Conservation (phyloP, 1,140 invertebrate genomes). For the Sipha flava region DNA sequence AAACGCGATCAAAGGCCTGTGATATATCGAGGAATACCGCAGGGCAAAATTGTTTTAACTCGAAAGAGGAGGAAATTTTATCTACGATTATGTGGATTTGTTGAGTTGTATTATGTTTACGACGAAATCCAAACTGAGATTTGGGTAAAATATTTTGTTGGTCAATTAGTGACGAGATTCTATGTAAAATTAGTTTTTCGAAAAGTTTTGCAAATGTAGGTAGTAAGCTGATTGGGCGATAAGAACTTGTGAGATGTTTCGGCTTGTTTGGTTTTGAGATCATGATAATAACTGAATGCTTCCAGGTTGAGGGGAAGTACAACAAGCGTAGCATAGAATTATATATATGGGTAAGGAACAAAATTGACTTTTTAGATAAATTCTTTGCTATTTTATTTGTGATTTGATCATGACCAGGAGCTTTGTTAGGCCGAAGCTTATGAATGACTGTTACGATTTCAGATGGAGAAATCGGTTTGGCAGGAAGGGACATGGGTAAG, state of each 20-base stretch:
- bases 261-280: slow-evolving; percentile 40
- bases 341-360: slow-evolving; percentile 4
- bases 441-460: background rate
- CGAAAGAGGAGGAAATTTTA: slow-evolving; percentile 7
- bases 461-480: background rate
- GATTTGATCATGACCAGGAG: background rate
- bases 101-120: slow-evolving; percentile 39
- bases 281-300: no score
- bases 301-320: no score
- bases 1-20: no score
- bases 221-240: no score
- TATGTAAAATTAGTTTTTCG: no score
- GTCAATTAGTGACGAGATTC: no score
- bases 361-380: background rate
- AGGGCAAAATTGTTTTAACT: slow-evolving; percentile 35
- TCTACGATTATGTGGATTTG: no score
- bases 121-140: slow-evolving; percentile 43
- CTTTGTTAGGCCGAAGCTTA: background rate
- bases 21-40: slow-evolving; percentile 38
- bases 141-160: no score
- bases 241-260: slow-evolving; percentile 37
- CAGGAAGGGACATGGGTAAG: background rate
- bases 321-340: slow-evolving; percentile 34
- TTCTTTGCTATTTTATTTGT: no score
- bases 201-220: no score